Evolutionary conservation across 2,888 invertebrate genomes (phyloP), one percentile per base, ranked within the genome.

Genomic region (Calameuta pallipes): DNA sequence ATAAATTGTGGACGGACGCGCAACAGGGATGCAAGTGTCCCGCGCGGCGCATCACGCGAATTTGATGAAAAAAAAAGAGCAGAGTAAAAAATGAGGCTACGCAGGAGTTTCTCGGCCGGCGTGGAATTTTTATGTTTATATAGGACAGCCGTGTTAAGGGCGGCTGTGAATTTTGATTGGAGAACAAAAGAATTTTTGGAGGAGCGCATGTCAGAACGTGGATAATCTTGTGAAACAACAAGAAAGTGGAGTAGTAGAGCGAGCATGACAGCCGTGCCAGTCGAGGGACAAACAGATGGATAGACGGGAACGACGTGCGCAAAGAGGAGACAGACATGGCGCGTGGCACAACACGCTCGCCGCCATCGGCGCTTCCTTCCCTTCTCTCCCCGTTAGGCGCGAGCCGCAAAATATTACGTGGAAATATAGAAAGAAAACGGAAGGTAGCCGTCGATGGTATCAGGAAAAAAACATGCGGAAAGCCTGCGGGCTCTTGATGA

Each of bases 331-430:
- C 82, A 85, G 89, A 88, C 85, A 91, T 91, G 91, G 91, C 91
- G 91, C 90, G 89, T 90, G 90, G 89, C 89, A 87, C 86, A 71
- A 79, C 83, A 87, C 85, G 88, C 88, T 83, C 81, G 89, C 87
- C 89, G 90, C 90, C 90, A 90, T 90, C 80, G 83, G 82, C 80
- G 77, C 82, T 81, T 82, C 82, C 78, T 80, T 83, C 80, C 83
- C 83, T 79, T 76, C 77, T 79, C 80, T 23, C 79, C 78, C 75
- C 74, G 35, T 77, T 79, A 69, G 33, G 34, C 80, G 76, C 71
- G 71, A 71, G 33, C 71, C 71, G 71, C 31, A 12, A 71, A 71
- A 13, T 31, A 31, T 71, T 11, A 13, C 12, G 71, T 34, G 0
- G 33, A 71, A 71, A 71, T 71, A 56, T 23, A 12, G 33, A 31